phyloP scores from a whole-genome alignment of 1,140 invertebrate genomes.

The Batillaria attramentaria region DNA sequence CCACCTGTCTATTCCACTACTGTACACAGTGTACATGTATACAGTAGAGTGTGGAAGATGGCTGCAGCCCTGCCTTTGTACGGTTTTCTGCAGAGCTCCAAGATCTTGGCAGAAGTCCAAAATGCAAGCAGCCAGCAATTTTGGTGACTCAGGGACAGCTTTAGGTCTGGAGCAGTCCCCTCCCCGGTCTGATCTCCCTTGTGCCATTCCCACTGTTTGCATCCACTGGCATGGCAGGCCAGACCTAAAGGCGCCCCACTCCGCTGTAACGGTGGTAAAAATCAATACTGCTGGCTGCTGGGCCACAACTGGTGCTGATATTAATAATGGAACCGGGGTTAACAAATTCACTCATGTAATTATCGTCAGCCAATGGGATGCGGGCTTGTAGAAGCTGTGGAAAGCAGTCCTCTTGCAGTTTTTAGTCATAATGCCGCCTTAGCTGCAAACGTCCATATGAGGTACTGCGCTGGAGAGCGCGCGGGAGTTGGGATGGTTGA shows the following conservation, averaged over 20 bases:
- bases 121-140: background rate
- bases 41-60: background rate
- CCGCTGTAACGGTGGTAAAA: background rate
- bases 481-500: conserved; percentile 27
- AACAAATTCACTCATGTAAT: conserved; percentile 26
- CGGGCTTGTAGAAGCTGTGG: conserved; percentile 3
- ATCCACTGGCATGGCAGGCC: background rate
- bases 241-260: background rate
- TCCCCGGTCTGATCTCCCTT: background rate
- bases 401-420: conserved; percentile 7
- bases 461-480: conserved; percentile 24
- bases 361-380: conserved; percentile 29
- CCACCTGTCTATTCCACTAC: too few relatives aligned
- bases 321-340: conserved; percentile 14
- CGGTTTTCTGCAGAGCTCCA: background rate
- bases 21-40: too few relatives aligned
- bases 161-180: background rate
- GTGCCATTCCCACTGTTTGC: conserved; percentile 18
- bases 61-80: background rate
- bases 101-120: background rate
- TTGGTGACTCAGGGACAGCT: background rate
- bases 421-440: conserved; percentile 38
- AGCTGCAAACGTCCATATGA: conserved; percentile 28
- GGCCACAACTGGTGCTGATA: conserved; percentile 29
- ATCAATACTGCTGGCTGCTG: conserved; percentile 16